Evolutionary conservation across 2,888 invertebrate genomes (phyloP), one percentile per base, ranked within the genome.

Genomic region (Trissonchulus sp.): DNA sequence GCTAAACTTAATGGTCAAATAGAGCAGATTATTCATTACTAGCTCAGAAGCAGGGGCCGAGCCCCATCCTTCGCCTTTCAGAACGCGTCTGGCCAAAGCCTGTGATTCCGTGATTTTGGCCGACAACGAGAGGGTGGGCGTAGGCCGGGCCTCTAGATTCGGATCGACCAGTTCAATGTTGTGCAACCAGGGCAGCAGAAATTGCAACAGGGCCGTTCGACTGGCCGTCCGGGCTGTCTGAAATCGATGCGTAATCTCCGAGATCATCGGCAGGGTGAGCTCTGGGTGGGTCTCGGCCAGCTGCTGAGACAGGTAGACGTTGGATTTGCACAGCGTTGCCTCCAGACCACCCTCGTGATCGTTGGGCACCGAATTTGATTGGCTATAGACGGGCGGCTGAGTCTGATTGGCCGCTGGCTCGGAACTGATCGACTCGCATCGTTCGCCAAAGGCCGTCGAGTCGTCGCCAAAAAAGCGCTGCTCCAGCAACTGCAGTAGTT

Each of bases 21-120:
- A 98, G 87, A 99, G 94, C 31, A 99, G 90, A 87, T 99, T 99
- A 86, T 99, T 99, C 78, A 99, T 89, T 72, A 99, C 94, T 94
- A 99, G 96, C 87, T 99, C 98, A 0, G 98, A 99, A n/a, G 98
- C 98, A 87, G 98, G 97, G 0, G 93, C 93, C 0, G 96, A 96
- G 65, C 99, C 99, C 89, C 98, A 96, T 0, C 98, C 98, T 85
- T 96, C 95, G 73, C 93, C 90, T 30, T 92, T 89, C 74, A 91
- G 89, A 63, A 91, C 89, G 0, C 85, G 84, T 73, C 84, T 82
- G 73, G 79, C 75, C 35, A 72, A n/a, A 23, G 71, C 75, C 15
- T 76, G 65, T 48, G 65, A 68, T 89, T 90, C 85, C 48, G 81
- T 81, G 73, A 83, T 79, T 68, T 84, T 81, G 36, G 80, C 82